A percentile compares a stretch with the other conserved stretches of the same genome.
phyloP scores from a whole-genome alignment of 2,888 invertebrate genomes.

The Pachliopta kotzebuea region DNA sequence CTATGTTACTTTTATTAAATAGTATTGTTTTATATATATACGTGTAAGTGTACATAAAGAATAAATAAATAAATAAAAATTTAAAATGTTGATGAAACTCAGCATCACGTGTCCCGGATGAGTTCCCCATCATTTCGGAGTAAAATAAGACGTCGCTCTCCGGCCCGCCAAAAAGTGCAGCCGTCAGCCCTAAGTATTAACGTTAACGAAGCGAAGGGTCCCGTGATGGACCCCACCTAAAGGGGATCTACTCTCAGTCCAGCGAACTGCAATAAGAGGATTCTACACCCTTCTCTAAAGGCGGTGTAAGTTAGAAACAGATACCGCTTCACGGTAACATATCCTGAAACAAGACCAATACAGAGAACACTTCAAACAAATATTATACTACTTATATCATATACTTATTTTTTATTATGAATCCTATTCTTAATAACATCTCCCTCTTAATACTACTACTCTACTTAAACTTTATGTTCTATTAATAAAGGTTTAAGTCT shows the following conservation, averaged over 20 bases:
- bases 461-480: no score
- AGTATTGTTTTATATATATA: no score
- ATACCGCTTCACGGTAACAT: background rate
- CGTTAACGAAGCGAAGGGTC: conserved; percentile 68
- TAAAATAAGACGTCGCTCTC: conserved; percentile 34
- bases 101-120: conserved; percentile 10
- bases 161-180: conserved; percentile 66
- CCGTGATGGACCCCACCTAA: conserved; percentile 36
- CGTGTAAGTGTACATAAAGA: no score
- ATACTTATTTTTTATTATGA: no score
- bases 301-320: conserved; percentile 38
- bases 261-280: conserved; percentile 78
- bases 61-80: no score
- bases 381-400: no score
- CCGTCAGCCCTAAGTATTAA: conserved; percentile 64
- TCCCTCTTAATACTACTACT: no score
- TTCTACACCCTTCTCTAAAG: conserved; percentile 65
- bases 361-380: no score
- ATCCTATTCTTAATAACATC: no score
- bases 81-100: no score
- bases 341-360: background rate
- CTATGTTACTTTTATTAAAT: no score
- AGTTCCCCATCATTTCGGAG: conserved; percentile 33
- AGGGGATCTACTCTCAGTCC: conserved; percentile 46
- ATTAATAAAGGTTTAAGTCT: no score